phyloP scores from a whole-genome alignment of 2,888 invertebrate species.

The Brachylomia viminalis region DNA sequence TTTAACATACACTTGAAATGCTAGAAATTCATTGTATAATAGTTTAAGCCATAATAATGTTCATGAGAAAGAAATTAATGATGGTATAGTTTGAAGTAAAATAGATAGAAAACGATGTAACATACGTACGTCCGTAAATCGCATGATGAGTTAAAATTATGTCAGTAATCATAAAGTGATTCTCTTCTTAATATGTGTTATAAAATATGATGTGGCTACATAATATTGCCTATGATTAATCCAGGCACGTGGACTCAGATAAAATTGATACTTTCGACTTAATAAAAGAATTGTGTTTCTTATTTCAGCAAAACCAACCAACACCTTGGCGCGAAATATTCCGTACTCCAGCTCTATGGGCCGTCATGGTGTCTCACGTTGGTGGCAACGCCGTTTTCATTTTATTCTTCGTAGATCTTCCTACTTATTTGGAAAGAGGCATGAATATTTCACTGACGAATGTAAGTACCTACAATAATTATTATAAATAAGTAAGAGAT shows the following conservation, averaged over 20 bases:
- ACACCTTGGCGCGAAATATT: slow-evolving; percentile 92
- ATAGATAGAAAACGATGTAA: not conserved
- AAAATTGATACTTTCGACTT: not conserved
- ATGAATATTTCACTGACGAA: slow-evolving; percentile 91
- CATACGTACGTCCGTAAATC: not conserved
- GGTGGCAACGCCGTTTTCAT: slow-evolving; percentile 92
- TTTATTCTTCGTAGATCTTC: slow-evolving; percentile 92
- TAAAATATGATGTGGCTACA: not conserved
- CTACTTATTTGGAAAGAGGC: slow-evolving; percentile 92
- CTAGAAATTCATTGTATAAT: not conserved
- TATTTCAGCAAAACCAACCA: slow-evolving; percentile 65
- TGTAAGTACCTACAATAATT: slow-evolving; percentile 80
- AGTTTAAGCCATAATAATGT: not conserved
- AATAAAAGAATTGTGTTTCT: not conserved
- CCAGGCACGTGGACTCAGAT: not conserved
- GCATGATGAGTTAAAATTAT: not conserved
- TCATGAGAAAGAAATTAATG: not conserved
- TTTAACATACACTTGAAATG: no score
- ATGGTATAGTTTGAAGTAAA: no score
- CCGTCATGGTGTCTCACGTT: slow-evolving; percentile 90
- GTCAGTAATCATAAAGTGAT: not conserved
- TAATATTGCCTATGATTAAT: not conserved
- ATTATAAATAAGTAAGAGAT: not conserved
- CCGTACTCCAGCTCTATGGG: slow-evolving; percentile 91
- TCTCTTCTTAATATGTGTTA: not conserved